A percentile compares a stretch with the other conserved stretches of the same genome.
phyloP scores from a whole-genome alignment of 2,888 invertebrate genomes.

The Drosophila kuntzei region DNA sequence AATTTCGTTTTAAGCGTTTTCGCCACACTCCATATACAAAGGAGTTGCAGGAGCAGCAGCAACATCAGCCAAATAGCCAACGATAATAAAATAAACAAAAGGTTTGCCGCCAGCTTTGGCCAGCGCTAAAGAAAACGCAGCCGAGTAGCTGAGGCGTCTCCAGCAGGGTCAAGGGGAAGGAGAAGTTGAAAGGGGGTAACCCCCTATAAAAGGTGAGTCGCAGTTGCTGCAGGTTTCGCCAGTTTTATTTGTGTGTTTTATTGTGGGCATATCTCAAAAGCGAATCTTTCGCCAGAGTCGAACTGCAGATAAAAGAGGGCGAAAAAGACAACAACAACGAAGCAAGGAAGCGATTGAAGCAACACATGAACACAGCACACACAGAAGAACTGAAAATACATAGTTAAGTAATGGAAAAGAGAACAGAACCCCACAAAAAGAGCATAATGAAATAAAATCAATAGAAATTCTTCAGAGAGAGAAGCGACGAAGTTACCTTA shows the following conservation, averaged over 20 bases:
- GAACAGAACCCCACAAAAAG: slow-evolving; percentile 8
- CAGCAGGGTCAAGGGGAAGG: slow-evolving; percentile 10
- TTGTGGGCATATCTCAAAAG: slow-evolving; percentile 80
- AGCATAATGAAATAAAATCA: slow-evolving; percentile 20
- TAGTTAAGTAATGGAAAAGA: slow-evolving; percentile 31
- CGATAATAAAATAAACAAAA: slow-evolving; percentile 80
- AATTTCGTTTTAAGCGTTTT: slow-evolving; percentile 82
- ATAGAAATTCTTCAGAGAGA: slow-evolving; percentile 5
- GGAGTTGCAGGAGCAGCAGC: slow-evolving; percentile 54
- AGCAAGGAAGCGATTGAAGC: slow-evolving; percentile 28
- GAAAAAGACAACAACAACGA: slow-evolving; percentile 27
- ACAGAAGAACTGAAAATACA: slow-evolving; percentile 14
- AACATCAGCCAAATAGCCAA: slow-evolving; percentile 71
- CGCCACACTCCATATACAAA: slow-evolving; percentile 83
- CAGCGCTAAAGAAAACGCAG: slow-evolving; percentile 59
- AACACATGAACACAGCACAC: slow-evolving; percentile 39
- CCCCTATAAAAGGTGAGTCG: slow-evolving; percentile 63
- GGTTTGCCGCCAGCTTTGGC: slow-evolving; percentile 71
- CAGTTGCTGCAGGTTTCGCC: slow-evolving; percentile 73
- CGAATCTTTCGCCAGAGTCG: slow-evolving; percentile 73
- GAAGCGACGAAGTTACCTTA: neutral
- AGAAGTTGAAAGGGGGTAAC: neutral
- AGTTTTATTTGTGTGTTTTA: slow-evolving; percentile 80
- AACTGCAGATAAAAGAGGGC: slow-evolving; percentile 52
- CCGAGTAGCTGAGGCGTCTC: slow-evolving; percentile 51